phyloP scores from a whole-genome alignment of 2,888 invertebrate species.

The Cantharis rustica region DNA sequence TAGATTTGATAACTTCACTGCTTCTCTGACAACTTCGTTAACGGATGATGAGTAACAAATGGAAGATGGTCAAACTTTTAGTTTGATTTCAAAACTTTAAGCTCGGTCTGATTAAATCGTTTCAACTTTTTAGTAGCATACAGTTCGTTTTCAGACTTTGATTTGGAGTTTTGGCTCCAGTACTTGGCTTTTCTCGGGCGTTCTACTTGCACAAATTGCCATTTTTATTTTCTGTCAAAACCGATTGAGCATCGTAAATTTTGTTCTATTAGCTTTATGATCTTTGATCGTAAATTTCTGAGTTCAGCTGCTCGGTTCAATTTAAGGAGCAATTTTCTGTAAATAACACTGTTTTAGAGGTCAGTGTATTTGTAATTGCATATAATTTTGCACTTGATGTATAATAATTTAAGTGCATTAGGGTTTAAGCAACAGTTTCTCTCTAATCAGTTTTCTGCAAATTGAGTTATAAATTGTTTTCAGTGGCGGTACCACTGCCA shows the following conservation, averaged over 20 bases:
- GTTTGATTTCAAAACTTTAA: background rate
- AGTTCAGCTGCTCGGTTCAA: background rate
- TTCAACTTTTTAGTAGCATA: background rate
- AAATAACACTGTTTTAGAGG: background rate
- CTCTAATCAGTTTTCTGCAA: background rate
- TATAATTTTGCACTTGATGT: background rate
- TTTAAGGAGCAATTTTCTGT: background rate
- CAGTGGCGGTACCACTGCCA: background rate
- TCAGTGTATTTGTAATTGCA: slow-evolving; percentile 2
- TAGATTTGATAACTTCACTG: background rate
- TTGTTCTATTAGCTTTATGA: background rate
- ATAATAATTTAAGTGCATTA: background rate
- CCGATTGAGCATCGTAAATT: background rate
- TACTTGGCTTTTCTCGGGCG: background rate
- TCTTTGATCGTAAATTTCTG: background rate
- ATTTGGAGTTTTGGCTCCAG: background rate
- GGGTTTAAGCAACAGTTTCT: background rate
- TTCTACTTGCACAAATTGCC: background rate
- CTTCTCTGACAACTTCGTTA: background rate
- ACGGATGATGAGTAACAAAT: background rate
- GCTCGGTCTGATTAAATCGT: background rate
- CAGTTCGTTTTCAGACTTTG: no score
- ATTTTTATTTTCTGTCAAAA: background rate
- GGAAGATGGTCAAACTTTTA: background rate
- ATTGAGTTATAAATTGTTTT: background rate